Conservation (phyloP, 1,140 invertebrate species). For the Drosophila insularis region DNA sequence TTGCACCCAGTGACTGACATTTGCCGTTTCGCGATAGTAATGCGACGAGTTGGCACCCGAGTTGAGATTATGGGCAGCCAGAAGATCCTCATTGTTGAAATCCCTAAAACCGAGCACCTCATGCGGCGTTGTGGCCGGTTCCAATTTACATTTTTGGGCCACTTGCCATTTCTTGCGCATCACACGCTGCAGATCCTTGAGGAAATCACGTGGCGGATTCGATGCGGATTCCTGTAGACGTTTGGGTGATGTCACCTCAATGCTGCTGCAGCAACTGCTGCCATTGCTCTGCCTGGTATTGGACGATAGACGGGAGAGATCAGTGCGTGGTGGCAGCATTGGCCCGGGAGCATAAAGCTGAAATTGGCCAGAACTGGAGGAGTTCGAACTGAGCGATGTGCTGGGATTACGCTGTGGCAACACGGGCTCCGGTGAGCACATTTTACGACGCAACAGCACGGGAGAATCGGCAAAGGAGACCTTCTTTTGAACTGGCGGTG, state of each 20-base stretch:
- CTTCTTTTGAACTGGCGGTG: slow-evolving; percentile 68
- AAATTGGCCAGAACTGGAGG: slow-evolving; percentile 26
- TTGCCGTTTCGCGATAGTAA: slow-evolving; percentile 90
- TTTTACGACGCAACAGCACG: slow-evolving; percentile 77
- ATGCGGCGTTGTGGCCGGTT: slow-evolving; percentile 92
- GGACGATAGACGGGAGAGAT: slow-evolving; percentile 85
- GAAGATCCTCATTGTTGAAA: slow-evolving; percentile 82
- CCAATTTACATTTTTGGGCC: slow-evolving; percentile 94
- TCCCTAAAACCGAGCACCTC: slow-evolving; percentile 95
- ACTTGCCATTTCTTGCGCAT: slow-evolving; percentile 98
- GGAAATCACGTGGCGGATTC: slow-evolving; percentile 91
- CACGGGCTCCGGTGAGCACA: slow-evolving; percentile 77
- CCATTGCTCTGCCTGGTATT: slow-evolving; percentile 53
- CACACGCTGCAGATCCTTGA: slow-evolving; percentile 93
- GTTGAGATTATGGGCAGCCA: slow-evolving; percentile 71
- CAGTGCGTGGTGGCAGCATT: slow-evolving; percentile 88
- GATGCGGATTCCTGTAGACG: slow-evolving; percentile 88
- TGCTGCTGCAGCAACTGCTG: slow-evolving; percentile 43
- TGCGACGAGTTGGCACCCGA: slow-evolving; percentile 73
- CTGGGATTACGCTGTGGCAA: slow-evolving; percentile 55
- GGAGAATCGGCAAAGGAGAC: slow-evolving; percentile 82
- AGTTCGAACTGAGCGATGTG: slow-evolving; percentile 51
- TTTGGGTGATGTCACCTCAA: slow-evolving; percentile 85
- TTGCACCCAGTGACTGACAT: slow-evolving; percentile 94
- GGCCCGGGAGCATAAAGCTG: slow-evolving; percentile 83